Base-by-base conservation (phyloP, 92 coral and sea anemone genomes). In the Porites divaricata region DNA sequence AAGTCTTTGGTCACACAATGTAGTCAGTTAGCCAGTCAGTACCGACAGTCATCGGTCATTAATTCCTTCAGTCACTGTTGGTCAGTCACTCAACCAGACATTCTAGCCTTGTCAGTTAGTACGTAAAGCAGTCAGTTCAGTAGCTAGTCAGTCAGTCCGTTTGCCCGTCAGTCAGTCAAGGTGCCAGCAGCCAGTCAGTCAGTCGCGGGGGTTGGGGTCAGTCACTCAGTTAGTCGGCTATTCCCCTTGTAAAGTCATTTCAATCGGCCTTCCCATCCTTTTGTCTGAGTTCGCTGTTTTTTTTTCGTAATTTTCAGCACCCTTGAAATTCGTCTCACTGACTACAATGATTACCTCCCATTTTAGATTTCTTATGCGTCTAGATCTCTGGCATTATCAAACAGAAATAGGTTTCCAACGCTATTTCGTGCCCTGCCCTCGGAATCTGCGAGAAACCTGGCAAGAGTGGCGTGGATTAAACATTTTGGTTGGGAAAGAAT, bases 371-470 rank as follows among this genome's bases (percentile, higher is more conserved):
- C 98, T 8, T 95, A 94, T 51, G 98, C 98, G 21, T 96, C 98
- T 4, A 92, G 95, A 48, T 94, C 98, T 24, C 91, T 95, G 63
- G 93, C 89, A 8, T 82, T 96, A 21, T 96, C 96, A 66, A 86
- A 90, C 87, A 90, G 93, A 16, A 25, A 53, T 49, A 90, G 92
- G 72, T 96, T 85, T 76, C 98, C 98, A 49, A 94, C 98, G 11
- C 90, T 96, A 72, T 96, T 94, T 88, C 90, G 98, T 16, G 85
- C 95, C 9, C 77, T 96, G 79, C 98, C 98, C 9, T 94, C 98
- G 9, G 98, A 94, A 85, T 96, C 98, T 19, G 98, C 98, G 63
- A 81, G 98, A 67, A 92, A 94, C 88, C 86, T 89, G 91, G 98
- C 95, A 15, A 87, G 95, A 70, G 93, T 96, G 14, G 83, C 92